Base-by-base conservation (phyloP, 2,888 invertebrate species). In the Endomychus coccineus region DNA sequence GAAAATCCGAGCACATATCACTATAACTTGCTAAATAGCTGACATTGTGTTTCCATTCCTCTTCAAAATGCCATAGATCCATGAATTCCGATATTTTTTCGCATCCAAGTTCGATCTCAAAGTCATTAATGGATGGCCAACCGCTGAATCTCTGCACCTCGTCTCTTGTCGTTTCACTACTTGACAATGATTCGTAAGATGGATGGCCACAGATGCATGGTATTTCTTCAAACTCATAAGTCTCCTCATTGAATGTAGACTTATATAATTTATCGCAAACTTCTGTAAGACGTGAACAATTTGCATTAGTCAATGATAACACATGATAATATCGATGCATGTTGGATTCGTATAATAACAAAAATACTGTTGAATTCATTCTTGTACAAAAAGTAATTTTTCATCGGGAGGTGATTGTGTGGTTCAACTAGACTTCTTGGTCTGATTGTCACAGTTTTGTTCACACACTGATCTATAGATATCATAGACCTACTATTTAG, bases 111-210 rank as follows among this genome's bases (percentile, higher is more conserved):
- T 14, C 28, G 4, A 34, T 14, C 2, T 22, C 34, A 27, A 39
- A 39, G 4, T 39, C 28, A 16, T 34, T 24, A n/a, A 34, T 39
- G 9, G 34, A 29, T 3, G 39, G 39, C 39, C 39, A 56, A 68
- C 40, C 65, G 7, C 25, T 27, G 22, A 36, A 36, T 16, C 23
- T 23, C 15, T 35, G 21, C 15, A 16, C 23, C n/a, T 34, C 33
- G 4, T 25, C 25, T 1, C 16, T 25, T 10, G 33, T n/a, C n/a
- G n/a, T n/a, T n/a, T n/a, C n/a, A n/a, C n/a, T n/a, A n/a, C n/a
- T n/a, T n/a, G n/a, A n/a, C n/a, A n/a, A n/a, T n/a, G n/a, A n/a
- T n/a, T n/a, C n/a, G n/a, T n/a, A n/a, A n/a, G n/a, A n/a, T n/a
- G n/a, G n/a, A n/a, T n/a, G n/a, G n/a, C n/a, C n/a, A n/a, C 35